Evolutionary conservation across 2,113 vertebrate species (phyloP), one percentile per base, ranked within the genome.

Genomic region (Mandrillus leucophaeus): DNA sequence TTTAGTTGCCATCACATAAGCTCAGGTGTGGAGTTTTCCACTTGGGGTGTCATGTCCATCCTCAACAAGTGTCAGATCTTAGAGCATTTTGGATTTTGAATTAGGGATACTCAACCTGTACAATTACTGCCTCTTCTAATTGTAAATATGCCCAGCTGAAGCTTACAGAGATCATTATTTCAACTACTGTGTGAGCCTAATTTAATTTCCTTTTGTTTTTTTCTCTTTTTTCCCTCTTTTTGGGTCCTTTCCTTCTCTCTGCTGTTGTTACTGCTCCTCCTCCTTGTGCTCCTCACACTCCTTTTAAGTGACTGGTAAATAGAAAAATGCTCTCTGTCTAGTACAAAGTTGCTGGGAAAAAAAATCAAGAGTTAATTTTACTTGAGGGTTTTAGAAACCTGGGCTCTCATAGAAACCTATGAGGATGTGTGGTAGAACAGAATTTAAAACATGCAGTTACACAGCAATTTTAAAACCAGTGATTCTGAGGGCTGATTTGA

Each of bases 401-500:
- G 4, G 14, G 86, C 32, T 89, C 23, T 61, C 22, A 50, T 70
- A 97, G 95, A 96, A 93, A 87, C 55, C 82, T 92, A 23, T 72
- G 91, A 98, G 89, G 73, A 95, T 40, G 75, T 93, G 95, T 96
- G 96, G 72, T 94, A 94, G 97, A 96, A 97, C 94, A 98, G 98
- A 95, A 92, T 96, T 98, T 97, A 84, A 88, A 98, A 92, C 86
- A 96, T 72, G 48, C 95, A 95, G 97, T 96, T 98, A 96, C 95
- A 84, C 83, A 98, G 98, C 97, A 98, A 97, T 98, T 98, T 98
- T 97, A 98, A 98, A 98, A 97, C 96, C 97, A 97, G 95, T 98
- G 96, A 97, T 98, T 98, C 97, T 97, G 97, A 98, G 97, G 98
- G 98, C 98, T 88, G 68, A 97, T 98, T 99, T 98, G 98, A 98